Conservation (phyloP, 2,888 invertebrate genomes). For the Drosophila fulvimacula region DNA sequence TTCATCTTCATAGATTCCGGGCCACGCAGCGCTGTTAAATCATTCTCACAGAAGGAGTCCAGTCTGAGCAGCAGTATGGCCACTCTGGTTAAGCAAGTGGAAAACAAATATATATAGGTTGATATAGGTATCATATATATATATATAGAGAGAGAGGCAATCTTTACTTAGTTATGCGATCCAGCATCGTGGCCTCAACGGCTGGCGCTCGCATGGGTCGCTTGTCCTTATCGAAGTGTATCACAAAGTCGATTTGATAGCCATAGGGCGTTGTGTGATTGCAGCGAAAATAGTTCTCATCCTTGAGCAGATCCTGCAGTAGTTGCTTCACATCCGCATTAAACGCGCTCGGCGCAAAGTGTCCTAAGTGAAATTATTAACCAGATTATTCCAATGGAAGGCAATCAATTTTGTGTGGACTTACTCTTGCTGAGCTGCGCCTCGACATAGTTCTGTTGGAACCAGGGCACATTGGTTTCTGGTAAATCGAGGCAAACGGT, state of each 20-base stretch:
- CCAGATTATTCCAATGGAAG: not conserved
- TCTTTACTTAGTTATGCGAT: constrained; percentile 83
- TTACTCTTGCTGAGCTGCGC: constrained; percentile 85
- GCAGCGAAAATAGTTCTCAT: constrained; percentile 78
- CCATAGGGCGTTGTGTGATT: constrained; percentile 85
- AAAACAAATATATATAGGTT: not conserved
- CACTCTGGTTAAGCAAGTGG: constrained; percentile 53
- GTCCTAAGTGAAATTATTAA: constrained; percentile 43
- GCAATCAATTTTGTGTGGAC: not conserved
- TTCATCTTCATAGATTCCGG: constrained; percentile 86
- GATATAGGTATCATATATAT: not conserved
- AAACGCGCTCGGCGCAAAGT: constrained; percentile 58
- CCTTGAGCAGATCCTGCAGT: constrained; percentile 73
- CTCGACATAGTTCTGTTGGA: constrained; percentile 87
- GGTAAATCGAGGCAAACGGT: constrained; percentile 88
- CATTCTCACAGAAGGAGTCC: constrained; percentile 85
- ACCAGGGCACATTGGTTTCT: constrained; percentile 88
- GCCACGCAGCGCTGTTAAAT: constrained; percentile 86
- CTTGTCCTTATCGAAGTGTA: constrained; percentile 82
- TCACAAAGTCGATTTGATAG: constrained; percentile 84
- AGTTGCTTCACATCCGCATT: constrained; percentile 73
- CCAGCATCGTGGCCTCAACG: constrained; percentile 79
- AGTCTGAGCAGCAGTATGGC: constrained; percentile 84
- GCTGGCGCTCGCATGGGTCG: constrained; percentile 70
- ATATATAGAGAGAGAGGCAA: not conserved